These are phyloP conservation scores for Scleropages formosus DNA, from an alignment of 2,797 vertebrate genomes.

Conservation along the genomic window DNA sequence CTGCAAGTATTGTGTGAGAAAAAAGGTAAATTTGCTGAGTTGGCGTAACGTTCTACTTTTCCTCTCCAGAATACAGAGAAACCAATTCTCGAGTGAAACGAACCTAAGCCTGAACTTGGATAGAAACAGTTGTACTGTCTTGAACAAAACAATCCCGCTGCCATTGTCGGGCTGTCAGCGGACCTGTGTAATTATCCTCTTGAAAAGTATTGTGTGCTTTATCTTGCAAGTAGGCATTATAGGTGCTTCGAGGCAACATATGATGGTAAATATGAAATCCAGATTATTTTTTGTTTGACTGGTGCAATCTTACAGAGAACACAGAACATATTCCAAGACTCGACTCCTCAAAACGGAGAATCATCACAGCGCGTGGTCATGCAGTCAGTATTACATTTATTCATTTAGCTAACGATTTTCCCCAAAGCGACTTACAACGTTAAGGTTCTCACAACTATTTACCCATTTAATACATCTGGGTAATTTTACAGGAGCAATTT, in stretches of 20 bases:
- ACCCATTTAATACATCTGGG: too few species aligned
- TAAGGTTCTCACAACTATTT: too few species aligned
- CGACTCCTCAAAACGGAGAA: conserved; percentile 35
- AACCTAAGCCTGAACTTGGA: conserved; percentile 64
- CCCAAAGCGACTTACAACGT: too few species aligned
- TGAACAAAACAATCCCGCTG: conserved; percentile 42
- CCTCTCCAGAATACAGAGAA: conserved; percentile 44
- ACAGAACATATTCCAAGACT: conserved; percentile 49
- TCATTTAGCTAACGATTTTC: too few species aligned
- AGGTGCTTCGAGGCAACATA: conserved; percentile 58
- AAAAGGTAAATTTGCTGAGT: conserved; percentile 43
- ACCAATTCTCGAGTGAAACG: conserved; percentile 44
- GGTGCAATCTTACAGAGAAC: conserved; percentile 53
- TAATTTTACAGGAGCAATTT: too few species aligned
- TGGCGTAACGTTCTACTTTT: conserved; percentile 46
- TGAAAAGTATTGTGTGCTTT: conserved; percentile 58
- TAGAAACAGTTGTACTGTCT: conserved; percentile 58
- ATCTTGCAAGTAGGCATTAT: conserved; percentile 56
- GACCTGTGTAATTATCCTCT: conserved; percentile 68
- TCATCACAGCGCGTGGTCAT: too few species aligned
- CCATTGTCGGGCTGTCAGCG: conserved; percentile 64
- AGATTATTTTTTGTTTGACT: conserved; percentile 57
- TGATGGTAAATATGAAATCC: conserved; percentile 56
- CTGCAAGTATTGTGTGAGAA: conserved; percentile 24
- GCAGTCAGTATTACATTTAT: too few species aligned